Base-by-base conservation (phyloP, 1,140 invertebrate species). In the Bombus pyrosoma region DNA sequence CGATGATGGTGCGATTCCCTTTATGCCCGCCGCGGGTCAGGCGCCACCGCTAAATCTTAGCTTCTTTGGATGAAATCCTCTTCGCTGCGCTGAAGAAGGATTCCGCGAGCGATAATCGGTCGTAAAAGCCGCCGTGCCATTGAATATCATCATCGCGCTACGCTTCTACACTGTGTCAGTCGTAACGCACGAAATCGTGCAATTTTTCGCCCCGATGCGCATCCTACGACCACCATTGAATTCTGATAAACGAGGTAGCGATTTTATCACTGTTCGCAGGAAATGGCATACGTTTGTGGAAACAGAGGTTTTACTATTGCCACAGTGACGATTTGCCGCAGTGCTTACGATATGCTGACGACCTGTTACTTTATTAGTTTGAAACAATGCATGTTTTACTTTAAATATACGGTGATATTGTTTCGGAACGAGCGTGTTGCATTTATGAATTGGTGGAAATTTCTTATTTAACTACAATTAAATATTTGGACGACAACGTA, bases 101-200 rank as follows among this genome's bases (percentile, higher is more conserved):
- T 92, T 86, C 84, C 85, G 77, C 72, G 85, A 53, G 89, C 90
- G 93, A 94, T 94, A 94, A 94, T 94, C 93, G 93, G 93, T 93
- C 93, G 92, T 93, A 94, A 94, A 94, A 92, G 86, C 91, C 81
- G 81, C 83, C 90, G 91, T 90, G 90, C 86, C 88, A 90, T 41
- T 80, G 72, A 88, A 90, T 86, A 76, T 86, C 86, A 79, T 81
- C 85, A 86, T 69, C 64, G 73, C 69, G 72, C 32, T 34, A 69
- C 3, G 71, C 34, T 86, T 87, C 84, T 83, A 90, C 88, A 88
- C 57, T 82, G 88, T 86, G 75, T 62, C 71, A 83, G 75, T 90
- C 73, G 76, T 82, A 84, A 83, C 53, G 47, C 66, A 64, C 47
- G 59, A 9, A 85, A 78, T 87, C 71, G 74, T 37, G 62, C 82